These are phyloP conservation scores for Huso huso DNA, from an alignment of 2,797 vertebrate genomes.

Conservation along the genomic window DNA sequence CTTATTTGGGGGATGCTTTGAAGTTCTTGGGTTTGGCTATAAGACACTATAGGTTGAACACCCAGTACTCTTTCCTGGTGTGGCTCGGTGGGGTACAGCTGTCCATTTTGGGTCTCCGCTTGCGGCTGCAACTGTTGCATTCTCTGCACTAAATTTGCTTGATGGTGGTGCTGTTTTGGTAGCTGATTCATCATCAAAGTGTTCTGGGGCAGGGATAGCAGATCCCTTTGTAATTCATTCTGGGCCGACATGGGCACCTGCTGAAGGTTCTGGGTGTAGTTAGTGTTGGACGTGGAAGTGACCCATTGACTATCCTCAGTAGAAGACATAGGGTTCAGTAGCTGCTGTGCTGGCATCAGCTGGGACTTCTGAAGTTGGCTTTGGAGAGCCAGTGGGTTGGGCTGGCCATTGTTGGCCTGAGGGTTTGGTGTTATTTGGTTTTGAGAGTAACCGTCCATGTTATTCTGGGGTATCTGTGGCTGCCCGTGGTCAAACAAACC, in stretches of 20 bases:
- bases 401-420: conserved; percentile 16
- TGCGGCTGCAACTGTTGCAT: conserved; percentile 25
- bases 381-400: conserved; percentile 27
- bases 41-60: conserved; percentile 13
- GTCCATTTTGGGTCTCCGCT: conserved; percentile 25
- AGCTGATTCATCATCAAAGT: no score
- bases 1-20: conserved; percentile 22
- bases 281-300: conserved; percentile 19
- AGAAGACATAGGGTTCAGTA: conserved; percentile 15
- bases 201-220: no score
- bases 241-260: conserved; percentile 17
- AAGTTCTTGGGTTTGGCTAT: conserved; percentile 30
- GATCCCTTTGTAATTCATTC: no score
- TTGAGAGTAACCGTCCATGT: conserved; percentile 11
- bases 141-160: no score
- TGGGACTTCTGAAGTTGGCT: conserved; percentile 21
- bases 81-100: conserved; percentile 17
- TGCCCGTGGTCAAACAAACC: conserved; percentile 7
- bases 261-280: conserved; percentile 18
- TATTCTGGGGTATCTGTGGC: conserved; percentile 11
- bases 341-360: conserved; percentile 26
- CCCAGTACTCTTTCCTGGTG: not conserved
- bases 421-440: conserved; percentile 20
- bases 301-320: conserved; percentile 37
- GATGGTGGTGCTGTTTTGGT: conserved; percentile 15